Percentiles rank a stretch among this genome's conserved stretches.
phyloP scores from a whole-genome alignment of 1,140 invertebrate genomes.

The Drosophila tropicalis region DNA sequence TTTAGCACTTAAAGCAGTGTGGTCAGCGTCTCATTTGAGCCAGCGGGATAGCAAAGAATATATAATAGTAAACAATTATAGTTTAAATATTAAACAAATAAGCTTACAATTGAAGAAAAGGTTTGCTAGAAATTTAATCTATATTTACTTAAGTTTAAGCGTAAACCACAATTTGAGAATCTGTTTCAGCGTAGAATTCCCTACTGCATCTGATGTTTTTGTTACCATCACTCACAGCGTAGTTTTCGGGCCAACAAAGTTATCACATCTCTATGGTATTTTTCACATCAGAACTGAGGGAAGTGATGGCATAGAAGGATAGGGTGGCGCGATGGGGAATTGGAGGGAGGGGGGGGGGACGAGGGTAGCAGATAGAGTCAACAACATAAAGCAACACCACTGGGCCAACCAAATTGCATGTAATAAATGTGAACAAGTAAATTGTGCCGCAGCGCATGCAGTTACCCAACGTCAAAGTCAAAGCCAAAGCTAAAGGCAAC shows the following conservation, averaged over 20 bases:
- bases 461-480: slow-evolving; percentile 42
- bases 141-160: neutral
- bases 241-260: slow-evolving; percentile 25
- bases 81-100: too few relatives aligned
- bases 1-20: neutral
- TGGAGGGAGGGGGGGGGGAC: neutral
- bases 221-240: neutral
- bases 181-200: neutral
- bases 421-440: slow-evolving; percentile 75
- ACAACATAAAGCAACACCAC: slow-evolving; percentile 53
- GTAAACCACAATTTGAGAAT: slow-evolving; percentile 1
- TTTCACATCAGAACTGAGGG: neutral
- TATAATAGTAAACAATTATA: too few relatives aligned
- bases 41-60: too few relatives aligned
- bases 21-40: neutral
- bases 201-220: neutral
- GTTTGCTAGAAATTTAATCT: neutral
- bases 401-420: slow-evolving; percentile 63
- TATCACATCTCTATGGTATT: slow-evolving; percentile 38
- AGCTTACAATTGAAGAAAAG: too few relatives aligned
- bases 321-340: neutral
- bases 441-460: slow-evolving; percentile 51
- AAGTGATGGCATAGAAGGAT: too few relatives aligned
- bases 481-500: slow-evolving; percentile 40
- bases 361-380: slow-evolving; percentile 38